phyloP scores from a whole-genome alignment of 2,113 vertebrate species.

The Oryzias javanicus region DNA sequence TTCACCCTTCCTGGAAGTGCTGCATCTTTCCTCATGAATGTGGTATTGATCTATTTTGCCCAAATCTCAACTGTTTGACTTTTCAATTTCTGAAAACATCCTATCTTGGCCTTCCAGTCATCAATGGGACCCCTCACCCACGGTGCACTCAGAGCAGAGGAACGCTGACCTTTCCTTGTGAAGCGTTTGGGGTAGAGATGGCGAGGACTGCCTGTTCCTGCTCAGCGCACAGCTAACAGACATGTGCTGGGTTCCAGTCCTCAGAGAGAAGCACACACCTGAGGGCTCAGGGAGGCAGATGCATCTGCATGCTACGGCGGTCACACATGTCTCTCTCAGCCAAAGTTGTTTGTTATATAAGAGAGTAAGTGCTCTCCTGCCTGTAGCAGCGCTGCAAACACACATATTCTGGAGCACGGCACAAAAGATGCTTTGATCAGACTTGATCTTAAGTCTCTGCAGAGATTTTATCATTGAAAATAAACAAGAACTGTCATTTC shows the following conservation, averaged over 20 bases:
- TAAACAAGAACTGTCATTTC: too few relatives aligned
- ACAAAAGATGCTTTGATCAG: neutral
- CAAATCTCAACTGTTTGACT: too few relatives aligned
- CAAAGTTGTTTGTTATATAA: slow-evolving; percentile 62
- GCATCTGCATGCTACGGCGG: slow-evolving; percentile 60
- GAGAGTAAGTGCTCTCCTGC: slow-evolving; percentile 40
- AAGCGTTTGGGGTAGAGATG: neutral
- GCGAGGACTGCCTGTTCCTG: slow-evolving; percentile 38
- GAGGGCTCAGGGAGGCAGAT: slow-evolving; percentile 49
- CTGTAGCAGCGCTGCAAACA: slow-evolving; percentile 14
- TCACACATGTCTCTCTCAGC: slow-evolving; percentile 43
- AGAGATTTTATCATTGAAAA: too few relatives aligned
- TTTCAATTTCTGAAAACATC: too few relatives aligned
- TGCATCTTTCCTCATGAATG: too few relatives aligned
- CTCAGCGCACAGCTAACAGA: slow-evolving; percentile 57
- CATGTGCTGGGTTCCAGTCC: slow-evolving; percentile 37
- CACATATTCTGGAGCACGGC: slow-evolving; percentile 6
- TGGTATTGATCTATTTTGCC: too few relatives aligned
- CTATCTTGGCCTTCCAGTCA: too few relatives aligned
- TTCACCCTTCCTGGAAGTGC: too few relatives aligned
- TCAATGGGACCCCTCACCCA: too few relatives aligned
- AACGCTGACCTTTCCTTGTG: too few relatives aligned
- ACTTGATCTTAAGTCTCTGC: too few relatives aligned
- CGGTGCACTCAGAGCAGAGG: too few relatives aligned
- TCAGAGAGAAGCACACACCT: slow-evolving; percentile 50